Conservation (phyloP, 2,888 invertebrate genomes). For the Chloroclysta siterata region DNA sequence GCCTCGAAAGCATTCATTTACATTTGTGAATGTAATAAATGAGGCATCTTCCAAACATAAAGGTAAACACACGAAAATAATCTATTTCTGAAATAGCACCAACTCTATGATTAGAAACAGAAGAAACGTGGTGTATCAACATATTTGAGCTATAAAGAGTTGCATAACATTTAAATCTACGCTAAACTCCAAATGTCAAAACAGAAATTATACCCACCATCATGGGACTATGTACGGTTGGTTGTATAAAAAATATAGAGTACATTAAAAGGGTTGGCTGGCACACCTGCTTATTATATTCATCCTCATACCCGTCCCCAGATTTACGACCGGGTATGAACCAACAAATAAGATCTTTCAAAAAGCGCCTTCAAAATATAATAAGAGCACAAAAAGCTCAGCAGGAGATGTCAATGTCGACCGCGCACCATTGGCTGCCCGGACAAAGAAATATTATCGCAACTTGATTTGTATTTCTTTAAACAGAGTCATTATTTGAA, state of each 20-base stretch:
- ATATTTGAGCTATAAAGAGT: conserved; percentile 44
- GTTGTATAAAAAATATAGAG: conserved; percentile 41
- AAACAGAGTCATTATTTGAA: conserved; percentile 52
- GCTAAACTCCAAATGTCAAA: conserved; percentile 27
- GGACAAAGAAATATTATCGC: conserved; percentile 82
- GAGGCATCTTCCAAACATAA: conserved; percentile 79
- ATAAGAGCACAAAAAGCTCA: conserved; percentile 80
- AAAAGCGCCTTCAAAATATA: conserved; percentile 80
- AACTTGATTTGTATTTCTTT: conserved; percentile 67
- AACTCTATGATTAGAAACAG: conserved; percentile 56
- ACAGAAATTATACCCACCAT: conserved; percentile 35
- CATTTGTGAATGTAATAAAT: conserved; percentile 83
- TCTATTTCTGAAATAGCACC: conserved; percentile 61
- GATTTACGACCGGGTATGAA: conserved; percentile 81
- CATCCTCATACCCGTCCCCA: conserved; percentile 67
- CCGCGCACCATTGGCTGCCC: conserved; percentile 75
- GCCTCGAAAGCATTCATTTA: conserved; percentile 80
- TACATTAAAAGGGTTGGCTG: conserved; percentile 70
- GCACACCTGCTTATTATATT: conserved; percentile 75
- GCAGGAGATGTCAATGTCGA: conserved; percentile 76
- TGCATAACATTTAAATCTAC: conserved; percentile 35
- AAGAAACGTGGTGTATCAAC: conserved; percentile 52
- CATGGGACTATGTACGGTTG: conserved; percentile 42
- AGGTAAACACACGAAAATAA: conserved; percentile 70
- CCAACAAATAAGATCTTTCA: conserved; percentile 81